Percentiles rank a stretch among this genome's conserved stretches.
Evolutionary conservation across 2,797 vertebrate genomes (phyloP).

Genomic region (Intellagama lesueurii): DNA sequence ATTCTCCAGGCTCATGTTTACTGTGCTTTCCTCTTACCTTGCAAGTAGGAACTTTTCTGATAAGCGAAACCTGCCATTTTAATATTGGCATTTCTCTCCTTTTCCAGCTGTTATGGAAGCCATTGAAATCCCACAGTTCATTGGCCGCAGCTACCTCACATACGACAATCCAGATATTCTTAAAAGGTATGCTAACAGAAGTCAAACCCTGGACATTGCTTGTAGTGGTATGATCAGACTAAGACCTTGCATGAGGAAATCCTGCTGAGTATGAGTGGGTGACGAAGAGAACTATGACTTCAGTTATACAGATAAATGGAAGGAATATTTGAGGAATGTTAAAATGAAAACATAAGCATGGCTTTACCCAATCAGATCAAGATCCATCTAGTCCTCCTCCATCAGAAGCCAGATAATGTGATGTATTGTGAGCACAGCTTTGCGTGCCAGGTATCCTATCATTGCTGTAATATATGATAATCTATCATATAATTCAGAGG

Average conservation of each 20-base stretch:
- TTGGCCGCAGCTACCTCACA: conserved; percentile 92
- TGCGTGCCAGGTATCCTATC: neutral
- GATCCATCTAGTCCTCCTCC: neutral
- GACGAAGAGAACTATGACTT: neutral
- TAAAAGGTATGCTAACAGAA: conserved; percentile 83
- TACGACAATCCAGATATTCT: conserved; percentile 92
- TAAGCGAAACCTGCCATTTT: neutral
- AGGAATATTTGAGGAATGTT: neutral
- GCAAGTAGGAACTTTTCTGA: neutral
- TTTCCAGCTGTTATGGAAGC: conserved; percentile 90
- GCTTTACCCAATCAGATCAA: neutral
- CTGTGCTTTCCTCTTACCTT: neutral
- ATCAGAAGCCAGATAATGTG: neutral
- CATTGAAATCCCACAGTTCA: conserved; percentile 97
- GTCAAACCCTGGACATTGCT: neutral
- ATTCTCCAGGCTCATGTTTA: conserved; percentile 7
- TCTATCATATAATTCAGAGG: no score
- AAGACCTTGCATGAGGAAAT: neutral
- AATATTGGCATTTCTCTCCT: conserved; percentile 16
- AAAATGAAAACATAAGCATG: neutral
- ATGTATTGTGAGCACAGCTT: neutral
- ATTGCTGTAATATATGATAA: neutral
- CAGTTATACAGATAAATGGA: neutral
- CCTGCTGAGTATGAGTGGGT: neutral
- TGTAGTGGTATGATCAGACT: neutral